Base-by-base conservation (phyloP, 2,113 vertebrate genomes). In the Chrysochloris asiatica region DNA sequence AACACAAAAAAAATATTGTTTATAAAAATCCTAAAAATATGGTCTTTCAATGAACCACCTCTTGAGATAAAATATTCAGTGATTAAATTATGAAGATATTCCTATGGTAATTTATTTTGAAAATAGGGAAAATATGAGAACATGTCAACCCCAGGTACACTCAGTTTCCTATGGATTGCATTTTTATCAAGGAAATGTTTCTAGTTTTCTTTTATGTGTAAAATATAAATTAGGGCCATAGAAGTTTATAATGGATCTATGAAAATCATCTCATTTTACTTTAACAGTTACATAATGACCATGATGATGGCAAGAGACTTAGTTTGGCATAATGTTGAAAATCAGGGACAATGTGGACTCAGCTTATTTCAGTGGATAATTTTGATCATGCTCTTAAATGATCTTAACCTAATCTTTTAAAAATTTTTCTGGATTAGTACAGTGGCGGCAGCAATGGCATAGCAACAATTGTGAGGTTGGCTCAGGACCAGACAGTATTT, bases 41-140 rank as follows among this genome's bases (percentile, higher is more conserved):
- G 6, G 3, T 2, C 16, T 86, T 88, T 54, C n/a, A 50, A 17
- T 69, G 10, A 10, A 78, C 45, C 26, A 38, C 54, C n/a, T 61
- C 26, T 79, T 59, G 33, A 88, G 79, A 63, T 86, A 88, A 95
- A 84, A 89, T 56, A 86, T 30, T 59, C 43, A 89, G 33, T 67
- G 10, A 50, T 56, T 80, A 90, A 85, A 92, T 14, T 45, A 41
- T 38, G 17, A 88, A 6, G 48, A 47, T 16, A 45, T 88, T 67
- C 12, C 10, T 75, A 86, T 52, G 63, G 43, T 83, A 87, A 73
- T 50, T 80, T 48, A 79, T 79, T 79, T 76, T 59, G 7, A 84
- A 13, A 91, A 36, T 28, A 38, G 17, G 22, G 77, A 11, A 71
- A 8, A 22, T 38, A 30, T 56, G 33, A 83, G 16, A 78, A 8